These are phyloP conservation scores for Dicaeum eximium DNA, from an alignment of 2,113 vertebrate species.

Conservation along the genomic window DNA sequence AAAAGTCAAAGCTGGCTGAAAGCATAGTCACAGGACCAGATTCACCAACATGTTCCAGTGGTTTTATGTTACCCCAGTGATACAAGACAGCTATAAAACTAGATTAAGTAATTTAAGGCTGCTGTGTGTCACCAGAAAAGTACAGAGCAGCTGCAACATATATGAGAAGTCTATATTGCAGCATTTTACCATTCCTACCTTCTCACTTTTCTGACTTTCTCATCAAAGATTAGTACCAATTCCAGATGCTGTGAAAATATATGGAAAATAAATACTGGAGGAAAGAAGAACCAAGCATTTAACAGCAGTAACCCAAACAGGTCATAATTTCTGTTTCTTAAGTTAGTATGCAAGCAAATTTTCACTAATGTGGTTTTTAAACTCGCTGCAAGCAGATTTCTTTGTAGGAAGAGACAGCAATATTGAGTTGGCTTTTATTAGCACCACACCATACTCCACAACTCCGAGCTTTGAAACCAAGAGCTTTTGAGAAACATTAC, in stretches of 20 bases:
- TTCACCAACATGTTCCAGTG: not conserved
- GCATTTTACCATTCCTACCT: not conserved
- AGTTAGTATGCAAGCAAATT: not conserved
- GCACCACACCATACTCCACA: not conserved
- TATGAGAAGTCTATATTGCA: not conserved
- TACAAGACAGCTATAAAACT: slow-evolving; percentile 11
- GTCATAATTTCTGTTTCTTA: not conserved
- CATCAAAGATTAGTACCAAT: not conserved
- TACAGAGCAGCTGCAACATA: not conserved
- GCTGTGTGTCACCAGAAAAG: not conserved
- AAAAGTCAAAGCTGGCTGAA: not conserved
- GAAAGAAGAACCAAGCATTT: not conserved
- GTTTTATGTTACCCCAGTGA: not conserved
- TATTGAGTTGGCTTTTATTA: slow-evolving; percentile 32
- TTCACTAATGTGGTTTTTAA: not conserved
- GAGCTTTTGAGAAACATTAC: not conserved
- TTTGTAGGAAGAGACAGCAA: not conserved
- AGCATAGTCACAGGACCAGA: not conserved
- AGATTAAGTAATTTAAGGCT: slow-evolving; percentile 7
- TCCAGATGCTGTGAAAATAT: not conserved
- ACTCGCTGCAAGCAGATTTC: not conserved
- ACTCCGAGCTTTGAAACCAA: not conserved
- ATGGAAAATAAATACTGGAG: not conserved
- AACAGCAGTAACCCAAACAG: not conserved
- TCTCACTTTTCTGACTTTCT: slow-evolving; percentile 1